phyloP scores from a whole-genome alignment of 1,140 invertebrate species.

The Trichoplusia ni region DNA sequence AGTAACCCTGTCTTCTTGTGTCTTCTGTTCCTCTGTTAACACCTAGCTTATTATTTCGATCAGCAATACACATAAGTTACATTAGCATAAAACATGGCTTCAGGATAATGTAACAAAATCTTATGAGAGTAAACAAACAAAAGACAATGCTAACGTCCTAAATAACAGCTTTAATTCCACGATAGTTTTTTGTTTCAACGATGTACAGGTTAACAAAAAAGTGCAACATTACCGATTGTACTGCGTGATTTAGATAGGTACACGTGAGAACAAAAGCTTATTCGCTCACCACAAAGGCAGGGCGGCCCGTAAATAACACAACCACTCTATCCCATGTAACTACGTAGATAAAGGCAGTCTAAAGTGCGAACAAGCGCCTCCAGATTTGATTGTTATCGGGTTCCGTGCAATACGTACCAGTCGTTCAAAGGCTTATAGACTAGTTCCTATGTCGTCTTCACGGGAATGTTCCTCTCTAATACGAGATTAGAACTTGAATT shows the following conservation, averaged over 20 bases:
- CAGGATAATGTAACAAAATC: too few relatives aligned
- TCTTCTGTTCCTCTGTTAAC: too few relatives aligned
- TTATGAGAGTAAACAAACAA: too few relatives aligned
- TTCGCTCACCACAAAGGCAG: conserved; percentile 54
- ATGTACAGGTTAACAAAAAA: conserved; percentile 33
- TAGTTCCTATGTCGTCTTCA: not conserved
- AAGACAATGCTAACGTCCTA: too few relatives aligned
- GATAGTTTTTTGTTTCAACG: not conserved
- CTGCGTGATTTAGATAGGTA: conserved; percentile 65
- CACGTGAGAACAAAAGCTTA: conserved; percentile 60
- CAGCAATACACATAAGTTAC: too few relatives aligned
- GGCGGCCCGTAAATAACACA: conserved; percentile 55
- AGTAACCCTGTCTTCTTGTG: too few relatives aligned
- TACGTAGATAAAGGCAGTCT: conserved; percentile 25
- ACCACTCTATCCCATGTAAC: conserved; percentile 34
- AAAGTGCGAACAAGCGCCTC: conserved; percentile 14
- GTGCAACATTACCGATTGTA: conserved; percentile 47
- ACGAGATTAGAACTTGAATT: not conserved
- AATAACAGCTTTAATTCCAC: not conserved
- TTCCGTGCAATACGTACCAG: conserved; percentile 5
- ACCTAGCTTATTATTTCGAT: too few relatives aligned
- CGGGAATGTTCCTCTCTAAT: not conserved
- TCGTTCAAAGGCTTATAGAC: conserved; percentile 17
- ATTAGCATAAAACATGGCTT: too few relatives aligned
- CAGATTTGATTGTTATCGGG: conserved; percentile 22